Base-by-base conservation (phyloP, 2,797 vertebrate genomes). In the Oreochromis grahami region DNA sequence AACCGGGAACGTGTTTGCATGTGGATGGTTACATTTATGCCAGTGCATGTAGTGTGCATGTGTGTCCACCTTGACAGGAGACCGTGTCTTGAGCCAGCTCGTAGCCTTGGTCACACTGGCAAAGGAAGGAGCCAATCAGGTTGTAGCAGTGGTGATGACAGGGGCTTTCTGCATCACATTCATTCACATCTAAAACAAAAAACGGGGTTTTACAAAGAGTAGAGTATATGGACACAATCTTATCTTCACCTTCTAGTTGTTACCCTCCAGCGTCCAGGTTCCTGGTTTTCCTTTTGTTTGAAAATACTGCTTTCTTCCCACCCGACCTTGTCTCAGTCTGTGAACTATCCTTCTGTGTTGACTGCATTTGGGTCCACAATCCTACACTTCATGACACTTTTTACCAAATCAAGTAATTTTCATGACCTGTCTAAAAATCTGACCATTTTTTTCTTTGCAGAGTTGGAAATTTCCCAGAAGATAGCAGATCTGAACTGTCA, bases 81-180 rank as follows among this genome's bases (percentile, higher is more conserved):
- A 98, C 95, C 34, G 97, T 94, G 91, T 99, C 98, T 11, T 95
- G 95, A 78, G 97, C 97, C 81, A 99, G 92, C 87, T 99, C 98
- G 52, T 97, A 99, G 74, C 98, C 98, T 87, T 97, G 97, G 26
- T 98, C 97, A 84, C 98, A 99, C 87, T 99, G 98, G 89, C 98
- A 99, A 88, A 99, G 96, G 96, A 97, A 99, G 34, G 98, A 99
- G 76, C 98, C 98, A 24, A 99, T 96, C 84, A 99, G 96, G 86
- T 99, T 99, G 95, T 97, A 98, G 94, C 98, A 99, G 86, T 97
- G 97, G 79, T 99, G 98, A 83, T 98, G 96, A 92, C 98, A 99
- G 0, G 98, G 97, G 89, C 96, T 98, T 91, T 96, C 96, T 86
- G 95, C 95, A 60, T 98, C 97, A 58, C 98, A 99, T 92, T 99